Evolutionary conservation across 2,888 invertebrate species (phyloP), one percentile per base, ranked within the genome.

Genomic region (Lottia gigantea): DNA sequence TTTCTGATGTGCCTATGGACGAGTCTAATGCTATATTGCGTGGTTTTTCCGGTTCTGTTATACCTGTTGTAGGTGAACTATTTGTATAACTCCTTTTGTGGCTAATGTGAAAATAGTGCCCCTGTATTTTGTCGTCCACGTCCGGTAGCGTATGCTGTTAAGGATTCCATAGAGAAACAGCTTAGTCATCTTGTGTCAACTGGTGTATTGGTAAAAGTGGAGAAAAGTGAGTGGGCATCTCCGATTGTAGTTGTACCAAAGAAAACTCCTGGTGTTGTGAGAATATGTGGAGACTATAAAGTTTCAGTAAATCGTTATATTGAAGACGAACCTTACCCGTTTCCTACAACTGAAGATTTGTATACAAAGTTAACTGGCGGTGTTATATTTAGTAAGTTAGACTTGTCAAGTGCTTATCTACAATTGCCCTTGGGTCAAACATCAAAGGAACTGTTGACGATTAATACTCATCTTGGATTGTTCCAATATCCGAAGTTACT

Each of bases 291-390:
- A 55, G 55, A 55, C 55, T 55, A 55, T 15, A 55, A 55, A 55
- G 55, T 55, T 55, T 55, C 55, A 55, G 55, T 55, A 19, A 55
- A 55, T 14, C 55, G 55, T 55, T n/a, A 8, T n/a, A 55, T 55
- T 2, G 55, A 55, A 55, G 55, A 55, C 8, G 55, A 55, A 3
- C 55, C n/a, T 19, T 55, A 55, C 14, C 23, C 55, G 6, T 49
- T 49, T 14, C 49, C 49, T n/a, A 49, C 49, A n/a, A 49, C 49
- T 12, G 49, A 49, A 49, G 49, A 49, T 49, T 49, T 49, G 49
- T 49, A 19, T 49, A 16, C 19, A 49, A 16, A 19, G 16, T 19
- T 49, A 19, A 49, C 49, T 55, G 55, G 19, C 12, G 55, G 55
- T 11, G 23, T 55, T 55, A 55, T 49, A 49, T 49, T 49, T 19